Percentiles rank a stretch among this genome's conserved stretches.
phyloP scores from a whole-genome alignment of 2,797 vertebrate species.

The Eulemur mongoz region DNA sequence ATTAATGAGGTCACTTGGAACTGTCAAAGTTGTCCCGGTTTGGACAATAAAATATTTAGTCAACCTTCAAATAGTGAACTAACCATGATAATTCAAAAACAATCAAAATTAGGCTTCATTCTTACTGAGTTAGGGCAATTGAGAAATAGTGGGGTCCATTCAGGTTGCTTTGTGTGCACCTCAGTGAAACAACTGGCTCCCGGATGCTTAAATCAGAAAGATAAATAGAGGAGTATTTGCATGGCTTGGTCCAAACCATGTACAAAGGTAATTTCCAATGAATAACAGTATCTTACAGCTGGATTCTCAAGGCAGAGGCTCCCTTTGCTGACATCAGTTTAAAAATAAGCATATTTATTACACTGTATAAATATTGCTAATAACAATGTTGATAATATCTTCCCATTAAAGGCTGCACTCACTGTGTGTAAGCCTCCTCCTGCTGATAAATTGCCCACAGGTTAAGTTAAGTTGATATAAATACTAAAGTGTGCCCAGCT shows the following conservation, averaged over 20 bases:
- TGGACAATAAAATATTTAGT: background rate
- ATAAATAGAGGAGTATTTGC: background rate
- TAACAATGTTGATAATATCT: constrained; percentile 11
- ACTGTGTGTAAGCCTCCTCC: background rate
- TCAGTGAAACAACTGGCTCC: background rate
- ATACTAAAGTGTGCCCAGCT: background rate
- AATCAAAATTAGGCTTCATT: background rate
- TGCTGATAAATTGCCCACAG: constrained; percentile 32
- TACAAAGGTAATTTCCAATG: background rate
- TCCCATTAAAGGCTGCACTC: background rate
- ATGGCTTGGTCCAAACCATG: background rate
- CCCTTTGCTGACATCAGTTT: background rate
- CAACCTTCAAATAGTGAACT: background rate
- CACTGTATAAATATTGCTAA: constrained; percentile 20
- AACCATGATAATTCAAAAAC: background rate
- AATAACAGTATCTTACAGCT: background rate
- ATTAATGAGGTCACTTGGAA: background rate
- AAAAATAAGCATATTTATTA: constrained; percentile 54
- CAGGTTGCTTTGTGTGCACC: background rate
- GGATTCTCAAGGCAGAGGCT: background rate
- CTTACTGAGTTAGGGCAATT: background rate
- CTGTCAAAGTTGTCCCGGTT: background rate
- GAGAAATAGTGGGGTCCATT: background rate
- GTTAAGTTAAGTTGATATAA: constrained; percentile 10
- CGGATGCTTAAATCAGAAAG: background rate